These are phyloP conservation scores for Micrastur ruficollis DNA, from an alignment of 2,797 vertebrate genomes.

Conservation along the genomic window DNA sequence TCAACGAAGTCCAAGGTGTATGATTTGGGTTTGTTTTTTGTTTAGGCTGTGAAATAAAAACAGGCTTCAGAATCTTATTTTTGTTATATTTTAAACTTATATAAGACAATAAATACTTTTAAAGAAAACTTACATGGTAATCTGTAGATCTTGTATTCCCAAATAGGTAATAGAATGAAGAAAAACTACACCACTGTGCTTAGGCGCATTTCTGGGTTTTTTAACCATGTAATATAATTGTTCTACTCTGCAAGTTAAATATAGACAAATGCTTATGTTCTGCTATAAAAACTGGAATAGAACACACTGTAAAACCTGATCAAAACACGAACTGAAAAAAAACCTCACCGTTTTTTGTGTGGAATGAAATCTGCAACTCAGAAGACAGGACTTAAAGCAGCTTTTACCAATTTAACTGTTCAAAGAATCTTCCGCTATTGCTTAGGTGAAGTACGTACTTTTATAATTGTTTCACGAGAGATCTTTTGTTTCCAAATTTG, in stretches of 20 bases:
- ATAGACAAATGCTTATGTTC: not conserved
- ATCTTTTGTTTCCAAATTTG: not conserved
- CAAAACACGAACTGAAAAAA: not conserved
- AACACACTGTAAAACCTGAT: not conserved
- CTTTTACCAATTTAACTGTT: not conserved
- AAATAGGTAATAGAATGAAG: not conserved
- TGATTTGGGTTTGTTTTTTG: not conserved
- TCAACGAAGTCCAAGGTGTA: not conserved
- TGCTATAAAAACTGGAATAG: not conserved
- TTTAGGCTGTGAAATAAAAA: not conserved
- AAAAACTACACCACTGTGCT: not conserved
- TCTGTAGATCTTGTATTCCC: not conserved
- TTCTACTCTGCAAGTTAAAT: not conserved
- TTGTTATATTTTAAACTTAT: not conserved
- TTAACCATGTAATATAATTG: not conserved
- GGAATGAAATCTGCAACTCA: not conserved
- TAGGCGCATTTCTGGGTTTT: not conserved
- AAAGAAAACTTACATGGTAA: not conserved
- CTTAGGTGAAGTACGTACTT: not conserved
- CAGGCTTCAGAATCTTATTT: not conserved
- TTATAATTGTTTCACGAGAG: not conserved
- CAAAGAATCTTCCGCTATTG: fast-evolving
- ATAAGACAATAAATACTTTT: not conserved
- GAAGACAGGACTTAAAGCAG: not conserved
- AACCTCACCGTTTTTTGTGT: fast-evolving